Evolutionary conservation across 64 coral and sea anemone species (phyloP), one percentile per base, ranked within the genome.

Genomic region (Stylophora pistillata): DNA sequence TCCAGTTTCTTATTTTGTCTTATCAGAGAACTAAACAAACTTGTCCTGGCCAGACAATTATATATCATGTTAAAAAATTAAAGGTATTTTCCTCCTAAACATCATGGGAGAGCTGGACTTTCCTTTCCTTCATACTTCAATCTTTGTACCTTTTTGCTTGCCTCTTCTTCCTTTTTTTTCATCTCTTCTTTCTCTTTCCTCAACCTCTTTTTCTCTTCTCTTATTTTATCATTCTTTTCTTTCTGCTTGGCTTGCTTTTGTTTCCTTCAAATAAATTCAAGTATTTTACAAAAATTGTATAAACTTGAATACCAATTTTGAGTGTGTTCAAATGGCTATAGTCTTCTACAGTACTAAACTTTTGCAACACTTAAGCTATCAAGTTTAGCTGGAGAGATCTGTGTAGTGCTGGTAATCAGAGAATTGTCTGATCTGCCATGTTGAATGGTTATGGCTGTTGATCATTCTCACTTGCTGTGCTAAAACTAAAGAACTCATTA

Each of bases 171-270:
- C 28, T n/a, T 58, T 82, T 60, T 82, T 47, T 52, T 9, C 28
- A 65, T 30, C 12, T 82, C 78, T 65, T 91, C 63, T 61, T 76
- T 91, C 25, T 76, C 71, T 78, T 91, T 72, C 15, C 77, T 69
- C 17, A 69, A 56, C 18, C 71, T 84, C 55, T 85, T 78, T 16
- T 91, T 91, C 62, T 91, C 80, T 76, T 91, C 76, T 78, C 63
- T 71, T 53, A 52, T 30, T 59, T 58, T 60, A 30, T 60, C 78
- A 32, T 33, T 81, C 55, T 58, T 29, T 27, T 30, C 56, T 34
- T 23, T 75, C 13, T 23, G 56, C 53, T 60, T 89, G 64, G 18
- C 84, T 62, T 60, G 56, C 58, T 66, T 85, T 30, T 78, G 33
- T 31, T 78, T 86, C 65, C 82, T 86, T 41, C 55, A 37, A 62